phyloP scores from a whole-genome alignment of 30 jellyfish, hydroid and myxozoan species.

The Euphysa ruthae region DNA sequence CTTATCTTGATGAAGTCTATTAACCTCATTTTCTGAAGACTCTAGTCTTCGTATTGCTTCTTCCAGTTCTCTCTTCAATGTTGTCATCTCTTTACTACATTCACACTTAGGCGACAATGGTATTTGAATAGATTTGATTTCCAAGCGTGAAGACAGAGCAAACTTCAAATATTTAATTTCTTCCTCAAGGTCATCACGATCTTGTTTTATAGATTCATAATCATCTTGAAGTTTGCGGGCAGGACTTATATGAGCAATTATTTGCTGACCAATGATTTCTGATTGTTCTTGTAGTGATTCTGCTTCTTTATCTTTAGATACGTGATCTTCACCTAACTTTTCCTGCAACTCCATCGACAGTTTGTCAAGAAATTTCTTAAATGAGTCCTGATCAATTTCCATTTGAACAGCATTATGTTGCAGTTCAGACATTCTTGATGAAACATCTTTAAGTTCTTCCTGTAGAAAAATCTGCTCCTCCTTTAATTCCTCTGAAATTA shows the following conservation, averaged over 20 bases:
- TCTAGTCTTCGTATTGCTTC: conserved; percentile 50
- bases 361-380: conserved; percentile 77
- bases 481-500: conserved; percentile 23
- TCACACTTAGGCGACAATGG: conserved; percentile 46
- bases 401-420: conserved; percentile 71
- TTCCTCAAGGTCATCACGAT: conserved; percentile 72
- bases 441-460: conserved; percentile 52
- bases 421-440: conserved; percentile 50
- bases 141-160: conserved; percentile 85
- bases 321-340: conserved; percentile 90
- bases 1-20: conserved; percentile 87
- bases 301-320: conserved; percentile 76
- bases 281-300: conserved; percentile 77
- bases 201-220: conserved; percentile 86
- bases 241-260: conserved; percentile 81
- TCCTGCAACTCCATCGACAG: conserved; percentile 89
- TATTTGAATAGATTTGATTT: conserved; percentile 62
- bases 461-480: conserved; percentile 33
- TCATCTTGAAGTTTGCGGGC: conserved; percentile 68
- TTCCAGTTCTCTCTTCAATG: conserved; percentile 58
- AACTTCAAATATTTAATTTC: conserved; percentile 79
- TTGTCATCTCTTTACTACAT: conserved; percentile 72
- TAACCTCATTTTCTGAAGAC: conserved; percentile 79
- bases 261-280: conserved; percentile 70
- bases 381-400: conserved; percentile 76